Evolutionary conservation across 1,140 invertebrate species (phyloP).

Genomic region (Chionoecetes opilio): DNA sequence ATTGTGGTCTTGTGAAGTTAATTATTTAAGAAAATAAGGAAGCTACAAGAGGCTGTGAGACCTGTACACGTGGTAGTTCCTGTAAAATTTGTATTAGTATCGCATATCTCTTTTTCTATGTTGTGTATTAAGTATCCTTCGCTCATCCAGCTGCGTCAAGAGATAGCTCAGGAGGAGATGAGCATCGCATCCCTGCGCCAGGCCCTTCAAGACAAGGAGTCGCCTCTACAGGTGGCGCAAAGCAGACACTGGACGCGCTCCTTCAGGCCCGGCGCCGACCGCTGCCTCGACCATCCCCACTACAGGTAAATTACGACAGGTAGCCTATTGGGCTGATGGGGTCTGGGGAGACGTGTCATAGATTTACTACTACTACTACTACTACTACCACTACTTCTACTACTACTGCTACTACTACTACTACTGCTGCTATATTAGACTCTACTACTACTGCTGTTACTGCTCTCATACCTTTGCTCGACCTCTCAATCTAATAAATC

Average conservation of each 20-base stretch:
- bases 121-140: not conserved
- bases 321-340: no score
- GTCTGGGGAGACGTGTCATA: no score
- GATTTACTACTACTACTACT: not conserved
- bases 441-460: no score
- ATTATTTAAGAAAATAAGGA: no score
- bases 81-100: no score
- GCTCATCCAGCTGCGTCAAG: constrained; percentile 65
- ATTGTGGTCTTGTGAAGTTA: no score
- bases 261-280: constrained; percentile 77
- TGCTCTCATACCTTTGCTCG: no score
- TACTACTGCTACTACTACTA: not conserved
- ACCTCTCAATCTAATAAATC: no score
- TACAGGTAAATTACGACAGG: no score
- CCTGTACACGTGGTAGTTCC: no score
- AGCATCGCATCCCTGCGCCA: constrained; percentile 87
- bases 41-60: no score
- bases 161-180: constrained; percentile 86
- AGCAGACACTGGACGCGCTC: constrained; percentile 76
- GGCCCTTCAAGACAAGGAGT: constrained; percentile 82
- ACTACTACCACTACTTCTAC: not conserved
- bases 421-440: not conserved
- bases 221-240: constrained; percentile 79
- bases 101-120: not conserved
- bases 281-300: constrained; percentile 78